A percentile compares a stretch with the other conserved stretches of the same genome.
Evolutionary conservation across 2,113 vertebrate genomes (phyloP).

Genomic region (Hassar affinis): DNA sequence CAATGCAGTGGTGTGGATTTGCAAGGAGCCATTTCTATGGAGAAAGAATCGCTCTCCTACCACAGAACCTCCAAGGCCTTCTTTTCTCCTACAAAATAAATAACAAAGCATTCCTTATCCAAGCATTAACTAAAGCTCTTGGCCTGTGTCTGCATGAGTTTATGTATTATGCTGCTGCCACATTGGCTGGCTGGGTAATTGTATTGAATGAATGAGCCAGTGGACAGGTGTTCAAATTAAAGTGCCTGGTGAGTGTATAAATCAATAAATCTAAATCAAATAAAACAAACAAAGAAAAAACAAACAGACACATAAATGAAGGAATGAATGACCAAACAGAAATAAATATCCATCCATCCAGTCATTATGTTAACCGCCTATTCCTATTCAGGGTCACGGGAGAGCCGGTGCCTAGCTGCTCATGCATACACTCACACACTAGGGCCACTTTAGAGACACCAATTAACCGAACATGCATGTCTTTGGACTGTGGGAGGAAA

Average conservation of each 20-base stretch:
- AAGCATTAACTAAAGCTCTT: not conserved
- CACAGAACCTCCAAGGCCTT: constrained; percentile 67
- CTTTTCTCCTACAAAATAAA: constrained; percentile 74
- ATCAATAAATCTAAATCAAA: too few relatives aligned
- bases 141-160: not conserved
- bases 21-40: constrained; percentile 76
- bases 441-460: too few relatives aligned
- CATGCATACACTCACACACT: too few relatives aligned
- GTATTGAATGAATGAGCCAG: not conserved
- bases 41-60: constrained; percentile 61
- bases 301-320: too few relatives aligned
- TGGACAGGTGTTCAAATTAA: not conserved
- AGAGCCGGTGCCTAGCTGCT: too few relatives aligned
- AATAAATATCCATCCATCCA: too few relatives aligned
- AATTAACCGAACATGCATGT: too few relatives aligned
- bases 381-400: too few relatives aligned
- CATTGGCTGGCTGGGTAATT: not conserved
- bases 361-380: too few relatives aligned
- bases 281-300: too few relatives aligned
- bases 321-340: too few relatives aligned
- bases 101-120: constrained; percentile 20
- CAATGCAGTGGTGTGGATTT: constrained; percentile 71
- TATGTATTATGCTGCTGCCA: not conserved
- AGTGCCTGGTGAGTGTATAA: not conserved
- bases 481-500: too few relatives aligned